Percentiles rank a stretch among this genome's conserved stretches.
Conservation (phyloP, 1,140 invertebrate species). For the Drosophila eugracilis region DNA sequence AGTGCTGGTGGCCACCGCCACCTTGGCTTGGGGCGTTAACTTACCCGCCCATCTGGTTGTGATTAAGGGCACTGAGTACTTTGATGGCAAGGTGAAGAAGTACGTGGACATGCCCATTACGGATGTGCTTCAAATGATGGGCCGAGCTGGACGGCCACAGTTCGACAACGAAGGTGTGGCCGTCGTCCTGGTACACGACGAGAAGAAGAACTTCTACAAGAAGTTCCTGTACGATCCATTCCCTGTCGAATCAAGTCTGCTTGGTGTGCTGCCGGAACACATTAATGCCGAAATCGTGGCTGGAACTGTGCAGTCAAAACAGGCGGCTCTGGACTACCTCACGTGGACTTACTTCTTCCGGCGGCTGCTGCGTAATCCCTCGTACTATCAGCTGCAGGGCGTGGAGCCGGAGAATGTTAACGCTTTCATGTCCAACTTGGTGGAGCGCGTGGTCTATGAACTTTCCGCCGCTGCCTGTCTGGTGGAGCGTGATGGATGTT, state of each 20-base stretch:
- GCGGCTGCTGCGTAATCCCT: slow-evolving; percentile 96
- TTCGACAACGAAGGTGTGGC: slow-evolving; percentile 98
- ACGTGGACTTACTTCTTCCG: slow-evolving; percentile 99
- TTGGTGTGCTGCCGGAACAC: slow-evolving; percentile 97
- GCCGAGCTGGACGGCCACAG: slow-evolving; percentile 96
- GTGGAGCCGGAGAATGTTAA: slow-evolving; percentile 91
- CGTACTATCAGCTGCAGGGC: slow-evolving; percentile 94
- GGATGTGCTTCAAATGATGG: slow-evolving; percentile 99
- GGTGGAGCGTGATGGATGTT: slow-evolving; percentile 88
- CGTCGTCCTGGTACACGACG: slow-evolving; percentile 98
- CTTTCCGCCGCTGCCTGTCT: slow-evolving; percentile 92
- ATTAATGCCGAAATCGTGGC: slow-evolving; percentile 98
- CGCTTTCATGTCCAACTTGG: slow-evolving; percentile 89
- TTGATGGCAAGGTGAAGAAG: slow-evolving; percentile 97
- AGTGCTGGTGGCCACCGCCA: slow-evolving; percentile 98
- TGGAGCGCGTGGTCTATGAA: slow-evolving; percentile 91
- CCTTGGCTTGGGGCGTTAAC: slow-evolving; percentile 99
- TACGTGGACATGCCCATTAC: slow-evolving; percentile 99
- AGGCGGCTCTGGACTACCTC: slow-evolving; percentile 98
- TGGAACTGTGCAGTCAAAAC: slow-evolving; percentile 96
- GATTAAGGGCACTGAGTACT: slow-evolving; percentile 97
- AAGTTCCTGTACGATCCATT: slow-evolving; percentile 99
- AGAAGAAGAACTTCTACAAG: slow-evolving; percentile 99
- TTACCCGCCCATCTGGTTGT: slow-evolving; percentile 93
- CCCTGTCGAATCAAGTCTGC: slow-evolving; percentile 98